Evolutionary conservation across 2,113 vertebrate genomes (phyloP), one percentile per base, ranked within the genome.

Genomic region (Galemys pyrenaicus): DNA sequence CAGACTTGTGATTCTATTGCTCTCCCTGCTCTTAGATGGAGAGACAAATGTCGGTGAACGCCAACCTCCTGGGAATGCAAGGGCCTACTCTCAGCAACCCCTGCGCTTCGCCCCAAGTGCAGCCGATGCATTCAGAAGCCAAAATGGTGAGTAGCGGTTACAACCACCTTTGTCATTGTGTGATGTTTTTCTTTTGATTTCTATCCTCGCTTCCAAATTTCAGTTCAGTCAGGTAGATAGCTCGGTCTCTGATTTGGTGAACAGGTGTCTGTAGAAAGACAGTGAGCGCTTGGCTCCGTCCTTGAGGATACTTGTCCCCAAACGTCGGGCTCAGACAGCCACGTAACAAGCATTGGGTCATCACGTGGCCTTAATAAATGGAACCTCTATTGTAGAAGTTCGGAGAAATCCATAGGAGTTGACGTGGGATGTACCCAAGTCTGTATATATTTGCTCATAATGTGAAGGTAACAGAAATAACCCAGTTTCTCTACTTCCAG

Each of bases 21-120:
- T 91, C 95, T 87, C 79, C 71, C 77, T 62, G 87, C 92, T 97
- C 85, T 97, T 98, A 99, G 99, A 99, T 99, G 99, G 99, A 99
- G 98, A 98, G 99, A 97, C 99, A 99, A 98, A 99, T 99, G 99
- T 99, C 99, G n/a, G 99, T 99, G 99, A 99, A 99, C 96, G 99
- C 99, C 98, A 99, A 98, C 98, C 99, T 99, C 98, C 99, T 99
- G 99, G 99, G 99, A 90, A 99, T 99, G 99, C 99, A 99, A 97
- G 99, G 99, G 86, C 99, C 99, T 32, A 97, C 99, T 98, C 99
- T 99, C 98, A 99, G 73, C 98, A 99, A 98, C 96, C 99, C 99
- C 1, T 99, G 99, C 95, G 99, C 99, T 97, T 99, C 99, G 97
- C 98, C 99, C 97, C 99, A 99, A 98, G 98, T 99, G 96, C 99